A percentile compares a stretch with the other conserved stretches of the same genome.
Evolutionary conservation across 2,113 vertebrate genomes (phyloP).

Genomic region (Passerina amoena): DNA sequence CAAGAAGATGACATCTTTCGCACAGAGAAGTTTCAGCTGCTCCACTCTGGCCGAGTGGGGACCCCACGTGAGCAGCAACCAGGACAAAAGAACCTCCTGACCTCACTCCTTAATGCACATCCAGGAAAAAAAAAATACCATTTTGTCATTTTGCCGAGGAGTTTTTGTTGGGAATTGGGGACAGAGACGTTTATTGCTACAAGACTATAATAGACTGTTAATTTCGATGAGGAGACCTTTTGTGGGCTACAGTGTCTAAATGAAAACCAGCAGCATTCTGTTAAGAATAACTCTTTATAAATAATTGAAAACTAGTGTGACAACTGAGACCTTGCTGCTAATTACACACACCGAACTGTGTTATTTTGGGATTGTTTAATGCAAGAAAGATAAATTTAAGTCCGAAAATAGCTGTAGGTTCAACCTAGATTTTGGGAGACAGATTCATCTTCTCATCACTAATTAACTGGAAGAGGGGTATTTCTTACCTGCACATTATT

Average conservation of each 20-base stretch:
- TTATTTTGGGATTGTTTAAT: slow-evolving; percentile 79
- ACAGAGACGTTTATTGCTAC: slow-evolving; percentile 8
- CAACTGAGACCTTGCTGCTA: slow-evolving; percentile 72
- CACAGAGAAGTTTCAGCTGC: neutral
- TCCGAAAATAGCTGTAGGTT: slow-evolving; percentile 75
- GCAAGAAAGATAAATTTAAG: slow-evolving; percentile 59
- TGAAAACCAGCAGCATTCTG: slow-evolving; percentile 47
- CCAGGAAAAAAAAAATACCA: neutral
- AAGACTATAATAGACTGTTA: slow-evolving; percentile 39
- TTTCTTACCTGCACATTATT: slow-evolving; percentile 98
- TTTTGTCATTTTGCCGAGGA: slow-evolving; percentile 17
- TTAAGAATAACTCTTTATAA: slow-evolving; percentile 65
- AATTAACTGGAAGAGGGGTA: slow-evolving; percentile 53
- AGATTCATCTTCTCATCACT: slow-evolving; percentile 83
- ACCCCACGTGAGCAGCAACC: rapidly evolving
- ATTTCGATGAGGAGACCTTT: slow-evolving; percentile 24
- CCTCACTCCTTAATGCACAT: neutral
- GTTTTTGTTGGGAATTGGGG: neutral
- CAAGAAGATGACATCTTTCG: neutral
- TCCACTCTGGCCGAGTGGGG: rapidly evolving
- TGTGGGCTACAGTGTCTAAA: slow-evolving; percentile 49
- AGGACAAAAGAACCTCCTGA: neutral
- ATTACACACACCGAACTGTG: slow-evolving; percentile 74
- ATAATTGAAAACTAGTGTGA: slow-evolving; percentile 67
- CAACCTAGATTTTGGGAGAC: slow-evolving; percentile 78